phyloP scores from a whole-genome alignment of 2,797 vertebrate genomes.

The Pterois miles region DNA sequence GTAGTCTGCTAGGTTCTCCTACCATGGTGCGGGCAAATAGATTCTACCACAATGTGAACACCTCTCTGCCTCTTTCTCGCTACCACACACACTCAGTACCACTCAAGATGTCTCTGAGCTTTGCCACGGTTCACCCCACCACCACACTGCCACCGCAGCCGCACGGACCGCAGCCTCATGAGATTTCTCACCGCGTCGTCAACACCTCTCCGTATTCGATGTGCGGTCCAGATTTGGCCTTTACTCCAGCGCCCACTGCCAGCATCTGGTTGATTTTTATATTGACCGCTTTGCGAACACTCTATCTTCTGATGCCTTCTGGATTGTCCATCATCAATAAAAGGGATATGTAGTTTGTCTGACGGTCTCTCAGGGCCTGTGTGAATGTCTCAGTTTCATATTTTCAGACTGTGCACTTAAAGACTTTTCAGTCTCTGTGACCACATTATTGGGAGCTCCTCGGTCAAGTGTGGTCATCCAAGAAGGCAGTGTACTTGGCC shows the following conservation, averaged over 20 bases:
- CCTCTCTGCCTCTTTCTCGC: slow-evolving; percentile 16
- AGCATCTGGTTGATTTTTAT: slow-evolving; percentile 48
- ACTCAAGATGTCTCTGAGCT: slow-evolving; percentile 37
- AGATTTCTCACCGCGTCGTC: slow-evolving; percentile 52
- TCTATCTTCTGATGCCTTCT: slow-evolving; percentile 14
- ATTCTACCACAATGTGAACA: slow-evolving; percentile 56
- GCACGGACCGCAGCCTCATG: slow-evolving; percentile 47
- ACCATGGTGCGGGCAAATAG: slow-evolving; percentile 48
- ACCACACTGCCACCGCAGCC: slow-evolving; percentile 39
- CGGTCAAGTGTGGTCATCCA: slow-evolving; percentile 50
- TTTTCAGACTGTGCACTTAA: slow-evolving; percentile 34
- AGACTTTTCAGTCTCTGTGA: slow-evolving; percentile 29
- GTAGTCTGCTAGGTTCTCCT: slow-evolving; percentile 43
- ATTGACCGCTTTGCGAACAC: slow-evolving; percentile 26
- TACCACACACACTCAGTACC: slow-evolving; percentile 9
- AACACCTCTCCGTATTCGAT: slow-evolving; percentile 56
- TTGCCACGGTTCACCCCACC: slow-evolving; percentile 29
- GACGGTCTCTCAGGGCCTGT: neutral
- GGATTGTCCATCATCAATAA: slow-evolving; percentile 14
- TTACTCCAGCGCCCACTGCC: slow-evolving; percentile 2
- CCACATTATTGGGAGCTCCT: slow-evolving; percentile 34
- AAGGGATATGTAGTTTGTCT: slow-evolving; percentile 10
- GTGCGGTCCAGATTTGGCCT: slow-evolving; percentile 31
- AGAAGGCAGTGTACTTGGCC: slow-evolving; percentile 37
- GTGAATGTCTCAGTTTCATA: slow-evolving; percentile 25